Percentiles rank a stretch among this genome's conserved stretches.
Evolutionary conservation across 2,888 invertebrate genomes (phyloP).

Genomic region (Cancer borealis): DNA sequence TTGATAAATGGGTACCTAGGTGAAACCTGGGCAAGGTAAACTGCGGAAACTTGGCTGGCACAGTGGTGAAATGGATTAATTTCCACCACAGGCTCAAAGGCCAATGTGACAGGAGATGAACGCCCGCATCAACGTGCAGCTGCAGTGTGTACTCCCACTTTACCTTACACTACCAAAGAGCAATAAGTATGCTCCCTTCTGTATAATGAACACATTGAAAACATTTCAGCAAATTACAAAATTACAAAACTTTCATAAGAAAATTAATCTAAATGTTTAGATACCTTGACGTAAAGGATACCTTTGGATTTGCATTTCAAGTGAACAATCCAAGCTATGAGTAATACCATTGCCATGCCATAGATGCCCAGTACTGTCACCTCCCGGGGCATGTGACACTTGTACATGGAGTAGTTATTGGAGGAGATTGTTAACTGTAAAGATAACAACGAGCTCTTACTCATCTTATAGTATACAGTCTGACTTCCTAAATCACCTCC

Average conservation of each 20-base stretch:
- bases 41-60: too few species aligned
- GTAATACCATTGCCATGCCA: constrained; percentile 6
- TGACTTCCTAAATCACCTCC: not conserved
- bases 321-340: constrained; percentile 56
- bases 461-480: not conserved
- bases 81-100: too few species aligned
- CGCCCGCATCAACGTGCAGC: too few species aligned
- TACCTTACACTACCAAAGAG: not conserved
- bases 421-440: constrained; percentile 88
- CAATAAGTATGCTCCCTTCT: not conserved
- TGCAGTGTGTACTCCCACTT: too few species aligned
- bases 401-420: constrained; percentile 86
- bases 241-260: not conserved
- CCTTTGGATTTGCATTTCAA: constrained; percentile 57
- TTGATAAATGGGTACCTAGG: too few species aligned
- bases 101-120: too few species aligned
- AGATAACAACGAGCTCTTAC: not conserved
- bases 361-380: constrained; percentile 86
- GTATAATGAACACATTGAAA: not conserved
- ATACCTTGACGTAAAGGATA: constrained; percentile 66
- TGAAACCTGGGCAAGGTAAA: too few species aligned
- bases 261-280: constrained; percentile 59
- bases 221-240: constrained; percentile 16
- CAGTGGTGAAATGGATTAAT: too few species aligned
- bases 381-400: constrained; percentile 92